Conservation (phyloP, 2,888 invertebrate species). For the Drosophila nr. fundita region DNA sequence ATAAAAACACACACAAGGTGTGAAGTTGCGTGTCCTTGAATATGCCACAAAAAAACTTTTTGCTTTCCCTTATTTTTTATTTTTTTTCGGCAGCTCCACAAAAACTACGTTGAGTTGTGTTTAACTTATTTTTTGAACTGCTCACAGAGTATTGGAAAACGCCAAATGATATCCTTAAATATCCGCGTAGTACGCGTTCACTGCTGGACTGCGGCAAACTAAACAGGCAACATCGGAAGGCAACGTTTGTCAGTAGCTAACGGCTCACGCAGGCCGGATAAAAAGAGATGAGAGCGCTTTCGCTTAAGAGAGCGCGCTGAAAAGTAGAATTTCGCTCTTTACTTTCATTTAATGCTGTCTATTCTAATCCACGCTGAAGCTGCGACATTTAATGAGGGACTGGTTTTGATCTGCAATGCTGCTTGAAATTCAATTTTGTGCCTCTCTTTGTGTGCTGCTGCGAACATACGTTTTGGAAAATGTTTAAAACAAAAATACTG, state of each 20-base stretch:
- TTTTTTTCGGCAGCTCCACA: slow-evolving; percentile 38
- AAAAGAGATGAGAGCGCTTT: slow-evolving; percentile 45
- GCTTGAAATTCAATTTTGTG: slow-evolving; percentile 68
- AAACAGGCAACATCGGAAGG: slow-evolving; percentile 43
- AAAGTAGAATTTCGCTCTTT: slow-evolving; percentile 3
- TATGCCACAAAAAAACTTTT: slow-evolving; percentile 9
- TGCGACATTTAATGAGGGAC: slow-evolving; percentile 19
- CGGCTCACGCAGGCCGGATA: slow-evolving; percentile 49
- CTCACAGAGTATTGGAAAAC: slow-evolving; percentile 11
- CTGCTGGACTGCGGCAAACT: slow-evolving; percentile 78
- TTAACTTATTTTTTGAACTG: slow-evolving; percentile 5
- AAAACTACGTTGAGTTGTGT: slow-evolving; percentile 22
- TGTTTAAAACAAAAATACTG: slow-evolving; percentile 9
- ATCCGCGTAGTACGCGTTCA: slow-evolving; percentile 68
- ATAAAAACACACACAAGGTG: slow-evolving; percentile 5
- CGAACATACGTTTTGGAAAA: no score
- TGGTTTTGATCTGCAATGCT: slow-evolving; percentile 44
- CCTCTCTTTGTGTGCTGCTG: not conserved
- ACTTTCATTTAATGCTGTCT: slow-evolving; percentile 7
- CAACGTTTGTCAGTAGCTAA: slow-evolving; percentile 40
- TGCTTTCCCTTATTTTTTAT: not conserved
- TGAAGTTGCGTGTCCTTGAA: slow-evolving; percentile 22
- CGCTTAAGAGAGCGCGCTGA: slow-evolving; percentile 32
- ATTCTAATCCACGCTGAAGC: slow-evolving; percentile 7
- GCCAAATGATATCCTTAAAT: slow-evolving; percentile 37